phyloP scores from a whole-genome alignment of 2,113 vertebrate genomes.

The Cephalopterus ornatus region DNA sequence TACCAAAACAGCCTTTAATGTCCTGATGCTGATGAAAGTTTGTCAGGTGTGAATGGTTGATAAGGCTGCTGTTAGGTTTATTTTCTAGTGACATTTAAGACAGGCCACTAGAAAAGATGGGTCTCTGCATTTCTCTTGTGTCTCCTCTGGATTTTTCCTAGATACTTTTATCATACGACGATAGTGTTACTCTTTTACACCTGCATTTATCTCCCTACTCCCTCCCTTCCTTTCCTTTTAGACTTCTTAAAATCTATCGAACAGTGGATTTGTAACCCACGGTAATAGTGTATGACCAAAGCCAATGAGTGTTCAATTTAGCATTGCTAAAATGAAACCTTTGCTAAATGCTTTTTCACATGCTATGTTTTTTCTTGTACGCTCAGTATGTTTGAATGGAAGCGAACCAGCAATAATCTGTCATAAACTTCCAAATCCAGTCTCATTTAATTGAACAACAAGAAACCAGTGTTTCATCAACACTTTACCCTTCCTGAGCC shows the following conservation, averaged over 20 bases:
- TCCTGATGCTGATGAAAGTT: not conserved
- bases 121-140: not conserved
- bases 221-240: not conserved
- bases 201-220: not conserved
- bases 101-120: not conserved
- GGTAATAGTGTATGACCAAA: not conserved
- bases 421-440: not conserved
- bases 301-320: not conserved
- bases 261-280: not conserved
- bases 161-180: not conserved
- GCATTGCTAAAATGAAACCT: not conserved
- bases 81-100: not conserved
- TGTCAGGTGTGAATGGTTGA: not conserved
- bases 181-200: not conserved
- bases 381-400: not conserved
- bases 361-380: not conserved
- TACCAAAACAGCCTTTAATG: conserved; percentile 6
- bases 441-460: not conserved
- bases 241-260: not conserved
- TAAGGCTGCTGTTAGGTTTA: not conserved
- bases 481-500: not conserved
- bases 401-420: not conserved
- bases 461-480: not conserved
- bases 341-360: not conserved
- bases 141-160: not conserved